A percentile compares a stretch with the other conserved stretches of the same genome.
Conservation (phyloP, 2,888 invertebrate species). For the Cephus rjabovi region DNA sequence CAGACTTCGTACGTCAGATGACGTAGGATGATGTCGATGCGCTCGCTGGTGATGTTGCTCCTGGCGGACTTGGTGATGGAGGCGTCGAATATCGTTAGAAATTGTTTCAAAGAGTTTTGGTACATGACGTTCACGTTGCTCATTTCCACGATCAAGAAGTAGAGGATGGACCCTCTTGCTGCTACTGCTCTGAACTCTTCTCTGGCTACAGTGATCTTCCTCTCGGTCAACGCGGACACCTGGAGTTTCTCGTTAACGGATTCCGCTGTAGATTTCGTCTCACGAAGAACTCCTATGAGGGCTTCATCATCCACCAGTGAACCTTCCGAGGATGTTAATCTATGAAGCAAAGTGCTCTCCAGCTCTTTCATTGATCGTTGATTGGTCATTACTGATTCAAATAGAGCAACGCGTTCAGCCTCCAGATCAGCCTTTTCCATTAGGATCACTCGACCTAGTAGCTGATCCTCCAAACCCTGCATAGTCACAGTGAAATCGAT, state of each 20-base stretch:
- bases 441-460: conserved; percentile 91
- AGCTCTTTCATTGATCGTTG: conserved; percentile 96
- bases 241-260: conserved; percentile 95
- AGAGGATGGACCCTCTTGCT: conserved; percentile 91
- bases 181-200: conserved; percentile 97
- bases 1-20: conserved; percentile 93
- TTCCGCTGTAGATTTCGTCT: conserved; percentile 87
- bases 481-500: conserved; percentile 98
- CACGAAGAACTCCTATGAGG: conserved; percentile 87
- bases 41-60: conserved; percentile 84
- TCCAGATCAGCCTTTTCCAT: conserved; percentile 98
- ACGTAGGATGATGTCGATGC: conserved; percentile 88
- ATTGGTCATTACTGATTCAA: conserved; percentile 97
- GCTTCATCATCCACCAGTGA: conserved; percentile 97
- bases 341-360: conserved; percentile 89
- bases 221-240: conserved; percentile 93
- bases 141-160: conserved; percentile 98
- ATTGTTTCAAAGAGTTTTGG: conserved; percentile 95
- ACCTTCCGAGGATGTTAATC: conserved; percentile 93
- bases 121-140: conserved; percentile 97
- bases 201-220: conserved; percentile 91
- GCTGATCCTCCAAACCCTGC: conserved; percentile 94
- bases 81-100: conserved; percentile 91
- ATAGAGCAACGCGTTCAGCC: conserved; percentile 90
- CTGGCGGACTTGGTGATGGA: conserved; percentile 93